Conservation (phyloP, 2,888 invertebrate genomes). For the Athalia rosae region DNA sequence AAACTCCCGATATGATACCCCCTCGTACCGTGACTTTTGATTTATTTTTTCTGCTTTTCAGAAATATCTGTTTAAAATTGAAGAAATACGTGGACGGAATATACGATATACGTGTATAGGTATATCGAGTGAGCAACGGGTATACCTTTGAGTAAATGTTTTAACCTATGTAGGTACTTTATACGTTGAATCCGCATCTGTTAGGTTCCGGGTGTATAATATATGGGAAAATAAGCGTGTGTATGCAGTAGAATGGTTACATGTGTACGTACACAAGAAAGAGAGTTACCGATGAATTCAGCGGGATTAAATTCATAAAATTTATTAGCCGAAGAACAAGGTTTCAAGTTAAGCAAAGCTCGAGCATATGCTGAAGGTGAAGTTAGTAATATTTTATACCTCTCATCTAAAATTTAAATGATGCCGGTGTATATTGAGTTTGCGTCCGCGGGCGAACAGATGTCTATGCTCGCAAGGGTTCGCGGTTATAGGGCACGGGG, state of each 20-base stretch:
- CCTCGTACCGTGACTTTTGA: too few species aligned
- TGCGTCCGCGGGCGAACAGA: slow-evolving; percentile 43
- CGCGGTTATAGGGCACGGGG: slow-evolving; percentile 27
- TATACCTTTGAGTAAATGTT: not conserved
- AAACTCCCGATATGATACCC: too few species aligned
- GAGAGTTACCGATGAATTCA: slow-evolving; percentile 32
- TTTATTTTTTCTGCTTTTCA: too few species aligned
- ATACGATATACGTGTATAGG: too few species aligned
- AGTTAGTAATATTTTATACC: slow-evolving; percentile 45
- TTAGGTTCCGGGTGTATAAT: too few species aligned
- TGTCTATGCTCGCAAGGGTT: slow-evolving; percentile 42
- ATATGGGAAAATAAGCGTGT: too few species aligned
- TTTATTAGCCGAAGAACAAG: slow-evolving; percentile 43
- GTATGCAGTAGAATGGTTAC: too few species aligned
- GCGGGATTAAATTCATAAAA: slow-evolving; percentile 36
- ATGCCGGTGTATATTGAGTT: slow-evolving; percentile 45
- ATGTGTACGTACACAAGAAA: not conserved
- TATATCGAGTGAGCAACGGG: too few species aligned
- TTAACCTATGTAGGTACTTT: not conserved
- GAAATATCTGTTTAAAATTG: too few species aligned
- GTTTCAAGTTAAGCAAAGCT: slow-evolving; percentile 38
- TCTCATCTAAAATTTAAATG: slow-evolving; percentile 49
- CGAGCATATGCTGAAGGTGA: slow-evolving; percentile 36
- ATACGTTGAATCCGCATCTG: too few species aligned
- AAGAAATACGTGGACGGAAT: too few species aligned